Evolutionary conservation across 2,797 vertebrate genomes (phyloP).

Genomic region (Galaxias olidus): DNA sequence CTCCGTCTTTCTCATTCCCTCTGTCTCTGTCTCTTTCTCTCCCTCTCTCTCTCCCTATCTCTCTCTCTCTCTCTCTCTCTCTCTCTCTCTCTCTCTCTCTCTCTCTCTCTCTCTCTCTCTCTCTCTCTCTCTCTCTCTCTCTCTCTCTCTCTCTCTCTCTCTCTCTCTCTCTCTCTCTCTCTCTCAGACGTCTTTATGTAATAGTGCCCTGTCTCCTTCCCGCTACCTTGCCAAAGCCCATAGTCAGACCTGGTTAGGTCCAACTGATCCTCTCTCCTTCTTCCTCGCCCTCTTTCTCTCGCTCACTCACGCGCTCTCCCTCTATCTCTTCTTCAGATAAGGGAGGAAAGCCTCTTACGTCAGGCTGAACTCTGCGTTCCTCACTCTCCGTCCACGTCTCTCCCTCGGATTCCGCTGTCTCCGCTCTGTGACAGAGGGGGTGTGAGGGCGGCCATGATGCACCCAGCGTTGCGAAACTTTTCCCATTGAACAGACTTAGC

Average conservation of each 20-base stretch:
- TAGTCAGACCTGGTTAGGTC: conserved; percentile 6
- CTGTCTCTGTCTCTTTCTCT: background rate
- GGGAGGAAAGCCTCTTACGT: background rate
- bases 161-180: background rate
- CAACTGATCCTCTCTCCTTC: background rate
- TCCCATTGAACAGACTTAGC: conserved; percentile 29
- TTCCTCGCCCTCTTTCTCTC: background rate
- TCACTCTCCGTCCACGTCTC: background rate
- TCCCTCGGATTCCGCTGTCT: conserved; percentile 22
- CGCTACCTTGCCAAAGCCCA: background rate
- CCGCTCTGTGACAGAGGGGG: conserved; percentile 30
- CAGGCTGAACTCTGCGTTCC: too few species aligned
- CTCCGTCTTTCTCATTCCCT: background rate
- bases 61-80: background rate
- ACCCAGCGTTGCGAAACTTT: conserved; percentile 29
- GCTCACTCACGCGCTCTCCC: background rate
- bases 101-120: background rate
- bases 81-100: conserved; percentile 2
- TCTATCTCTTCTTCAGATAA: background rate
- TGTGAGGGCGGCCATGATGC: conserved; percentile 22
- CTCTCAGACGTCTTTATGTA: background rate
- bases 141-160: background rate
- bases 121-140: background rate
- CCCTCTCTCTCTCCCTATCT: background rate
- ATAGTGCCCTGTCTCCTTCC: background rate